Evolutionary conservation across 2,113 vertebrate species (phyloP).

Genomic region (Mustela nigripes): DNA sequence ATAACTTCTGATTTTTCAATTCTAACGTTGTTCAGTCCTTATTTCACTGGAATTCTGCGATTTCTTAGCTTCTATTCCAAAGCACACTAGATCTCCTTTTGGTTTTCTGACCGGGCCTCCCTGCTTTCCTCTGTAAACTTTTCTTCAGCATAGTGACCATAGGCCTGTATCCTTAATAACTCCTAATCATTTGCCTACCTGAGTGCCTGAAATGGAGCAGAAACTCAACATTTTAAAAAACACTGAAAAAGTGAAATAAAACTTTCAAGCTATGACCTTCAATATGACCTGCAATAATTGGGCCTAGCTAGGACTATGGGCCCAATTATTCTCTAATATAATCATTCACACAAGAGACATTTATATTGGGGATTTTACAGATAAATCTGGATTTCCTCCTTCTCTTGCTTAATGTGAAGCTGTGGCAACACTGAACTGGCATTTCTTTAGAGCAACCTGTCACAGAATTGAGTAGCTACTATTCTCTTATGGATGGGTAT

Average conservation of each 20-base stretch:
- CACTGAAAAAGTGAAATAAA: background rate
- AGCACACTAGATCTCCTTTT: background rate
- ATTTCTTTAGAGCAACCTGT: conserved; percentile 48
- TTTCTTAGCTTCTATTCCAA: background rate
- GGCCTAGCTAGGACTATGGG: background rate
- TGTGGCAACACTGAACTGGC: background rate
- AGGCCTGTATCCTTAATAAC: background rate
- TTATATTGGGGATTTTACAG: conserved; percentile 25
- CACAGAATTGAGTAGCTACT: background rate
- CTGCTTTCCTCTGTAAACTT: background rate
- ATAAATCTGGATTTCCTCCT: conserved; percentile 38
- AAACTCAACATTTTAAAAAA: conserved; percentile 7
- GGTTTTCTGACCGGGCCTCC: background rate
- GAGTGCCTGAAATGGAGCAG: background rate
- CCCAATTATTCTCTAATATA: conserved; percentile 1
- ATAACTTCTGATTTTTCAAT: background rate
- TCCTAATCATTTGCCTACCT: background rate
- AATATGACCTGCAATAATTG: conserved; percentile 17
- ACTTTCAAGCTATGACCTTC: background rate
- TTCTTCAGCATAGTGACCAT: background rate
- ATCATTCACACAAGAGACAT: conserved; percentile 2
- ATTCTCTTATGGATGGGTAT: background rate
- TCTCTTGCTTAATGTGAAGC: conserved; percentile 22
- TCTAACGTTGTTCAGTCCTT: background rate
- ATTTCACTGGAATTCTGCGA: background rate